phyloP scores from a whole-genome alignment of 2,113 vertebrate species.

The Ancistrus triradiatus region DNA sequence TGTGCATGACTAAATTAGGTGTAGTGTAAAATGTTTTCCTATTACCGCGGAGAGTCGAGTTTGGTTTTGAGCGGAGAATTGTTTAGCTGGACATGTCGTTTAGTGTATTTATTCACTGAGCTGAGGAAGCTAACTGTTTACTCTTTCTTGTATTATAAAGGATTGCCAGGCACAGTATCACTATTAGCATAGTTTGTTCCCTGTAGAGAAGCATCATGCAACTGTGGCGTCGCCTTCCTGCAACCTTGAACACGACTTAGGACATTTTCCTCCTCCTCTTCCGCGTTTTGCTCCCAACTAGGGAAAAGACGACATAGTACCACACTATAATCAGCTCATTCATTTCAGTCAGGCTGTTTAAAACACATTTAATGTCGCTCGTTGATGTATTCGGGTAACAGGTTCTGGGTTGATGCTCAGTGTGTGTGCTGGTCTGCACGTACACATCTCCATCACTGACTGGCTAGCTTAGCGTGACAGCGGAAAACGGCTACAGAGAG shows the following conservation, averaged over 20 bases:
- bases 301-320: no score
- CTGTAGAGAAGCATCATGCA: not conserved
- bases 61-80: no score
- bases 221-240: slow-evolving; percentile 6
- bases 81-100: no score
- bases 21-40: no score
- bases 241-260: slow-evolving; percentile 34
- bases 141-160: no score
- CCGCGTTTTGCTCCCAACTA: slow-evolving; percentile 3
- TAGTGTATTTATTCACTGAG: no score
- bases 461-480: slow-evolving; percentile 8
- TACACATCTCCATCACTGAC: slow-evolving; percentile 27
- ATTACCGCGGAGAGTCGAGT: no score
- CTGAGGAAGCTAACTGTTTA: no score
- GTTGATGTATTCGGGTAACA: not conserved
- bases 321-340: no score
- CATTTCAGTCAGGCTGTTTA: no score
- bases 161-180: no score
- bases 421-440: slow-evolving; percentile 35
- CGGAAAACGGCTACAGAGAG: not conserved
- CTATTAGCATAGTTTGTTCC: not conserved
- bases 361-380: not conserved
- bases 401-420: slow-evolving; percentile 3
- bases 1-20: no score
- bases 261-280: slow-evolving; percentile 28